phyloP scores from a whole-genome alignment of 2,888 invertebrate genomes.

The Callinectes sapidus region DNA sequence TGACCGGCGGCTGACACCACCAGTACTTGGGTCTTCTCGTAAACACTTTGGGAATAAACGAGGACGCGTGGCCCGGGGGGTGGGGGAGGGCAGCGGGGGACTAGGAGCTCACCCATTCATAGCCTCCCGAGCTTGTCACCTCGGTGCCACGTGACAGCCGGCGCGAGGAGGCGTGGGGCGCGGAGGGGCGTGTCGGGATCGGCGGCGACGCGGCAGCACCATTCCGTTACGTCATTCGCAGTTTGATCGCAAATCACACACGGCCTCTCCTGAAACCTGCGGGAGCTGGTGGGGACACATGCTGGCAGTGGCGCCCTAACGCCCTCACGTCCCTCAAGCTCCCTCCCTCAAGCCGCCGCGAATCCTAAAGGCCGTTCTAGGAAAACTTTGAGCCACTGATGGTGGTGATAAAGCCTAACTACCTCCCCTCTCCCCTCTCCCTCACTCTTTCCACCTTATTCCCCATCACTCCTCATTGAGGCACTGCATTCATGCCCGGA shows the following conservation, averaged over 20 bases:
- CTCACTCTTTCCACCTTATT: not conserved
- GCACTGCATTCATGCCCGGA: not conserved
- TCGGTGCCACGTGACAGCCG: not conserved
- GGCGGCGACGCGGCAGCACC: not conserved
- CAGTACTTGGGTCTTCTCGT: not conserved
- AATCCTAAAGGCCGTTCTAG: slow-evolving; percentile 19
- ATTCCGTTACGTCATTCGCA: not conserved
- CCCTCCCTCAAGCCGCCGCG: slow-evolving; percentile 3
- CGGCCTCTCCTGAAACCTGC: not conserved
- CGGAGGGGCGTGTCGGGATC: not conserved
- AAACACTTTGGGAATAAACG: not conserved
- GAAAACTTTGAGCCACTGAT: slow-evolving; percentile 37
- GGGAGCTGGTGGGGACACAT: not conserved
- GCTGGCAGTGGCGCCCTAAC: not conserved
- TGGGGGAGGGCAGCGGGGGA: not conserved
- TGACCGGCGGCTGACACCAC: not conserved
- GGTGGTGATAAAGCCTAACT: slow-evolving; percentile 32
- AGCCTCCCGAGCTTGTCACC: not conserved
- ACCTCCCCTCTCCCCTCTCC: not conserved
- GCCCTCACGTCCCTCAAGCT: not conserved
- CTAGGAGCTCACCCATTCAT: not conserved
- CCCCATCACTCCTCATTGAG: not conserved
- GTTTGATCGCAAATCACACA: not conserved
- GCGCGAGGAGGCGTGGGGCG: not conserved
- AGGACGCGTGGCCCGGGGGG: not conserved